These are phyloP conservation scores for Nezara viridula DNA, from an alignment of 2,888 invertebrate species.

Conservation along the genomic window DNA sequence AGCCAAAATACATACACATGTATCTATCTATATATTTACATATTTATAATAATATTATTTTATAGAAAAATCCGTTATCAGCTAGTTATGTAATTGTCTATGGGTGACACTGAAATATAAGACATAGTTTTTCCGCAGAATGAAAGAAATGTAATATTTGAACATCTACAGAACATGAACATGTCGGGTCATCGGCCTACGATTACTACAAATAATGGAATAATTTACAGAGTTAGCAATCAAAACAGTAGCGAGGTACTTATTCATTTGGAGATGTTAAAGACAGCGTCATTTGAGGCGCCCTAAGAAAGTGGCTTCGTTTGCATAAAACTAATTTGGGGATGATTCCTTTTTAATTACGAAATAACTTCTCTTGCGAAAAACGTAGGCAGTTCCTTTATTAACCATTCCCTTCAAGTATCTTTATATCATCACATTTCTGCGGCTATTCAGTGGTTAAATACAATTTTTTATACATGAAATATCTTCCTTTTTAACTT, in stretches of 20 bases:
- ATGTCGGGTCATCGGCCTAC: no score
- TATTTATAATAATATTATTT: no score
- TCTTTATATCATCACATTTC: background rate
- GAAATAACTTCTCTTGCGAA: conserved; percentile 14
- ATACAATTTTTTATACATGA: background rate
- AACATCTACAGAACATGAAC: no score
- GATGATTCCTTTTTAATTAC: conserved; percentile 35
- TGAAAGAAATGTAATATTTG: no score
- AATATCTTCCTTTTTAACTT: no score
- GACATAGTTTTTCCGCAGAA: no score
- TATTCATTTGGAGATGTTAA: background rate
- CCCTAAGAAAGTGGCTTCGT: background rate
- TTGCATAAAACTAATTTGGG: conserved; percentile 37
- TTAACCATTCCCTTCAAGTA: background rate
- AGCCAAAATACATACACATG: no score
- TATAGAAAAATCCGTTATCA: no score
- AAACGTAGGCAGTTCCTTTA: background rate
- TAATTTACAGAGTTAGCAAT: background rate
- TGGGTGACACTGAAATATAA: no score
- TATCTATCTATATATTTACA: no score
- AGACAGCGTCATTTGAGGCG: background rate
- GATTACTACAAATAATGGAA: background rate
- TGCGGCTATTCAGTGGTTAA: background rate
- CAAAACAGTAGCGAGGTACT: background rate
- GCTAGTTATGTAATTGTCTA: no score